Percentiles rank a stretch among this genome's conserved stretches.
phyloP scores from a whole-genome alignment of 1,140 invertebrate species.

The Bombus waltoni region DNA sequence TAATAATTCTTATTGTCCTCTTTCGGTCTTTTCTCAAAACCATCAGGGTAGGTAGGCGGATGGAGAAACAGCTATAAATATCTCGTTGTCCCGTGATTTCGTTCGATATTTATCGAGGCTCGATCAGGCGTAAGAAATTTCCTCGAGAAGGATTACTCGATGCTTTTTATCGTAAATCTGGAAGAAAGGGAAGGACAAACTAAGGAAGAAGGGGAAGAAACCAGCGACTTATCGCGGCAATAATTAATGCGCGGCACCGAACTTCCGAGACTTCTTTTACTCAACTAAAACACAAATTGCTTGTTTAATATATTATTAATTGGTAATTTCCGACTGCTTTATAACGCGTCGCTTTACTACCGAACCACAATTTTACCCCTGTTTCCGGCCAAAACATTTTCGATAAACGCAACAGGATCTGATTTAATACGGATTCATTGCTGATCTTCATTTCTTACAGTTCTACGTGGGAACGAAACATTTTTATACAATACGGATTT shows the following conservation, averaged over 20 bases:
- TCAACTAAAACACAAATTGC: constrained; percentile 67
- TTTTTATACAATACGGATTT: too few relatives aligned
- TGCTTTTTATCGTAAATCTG: not conserved
- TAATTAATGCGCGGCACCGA: constrained; percentile 65
- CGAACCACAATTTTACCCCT: not conserved
- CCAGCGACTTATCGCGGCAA: constrained; percentile 63
- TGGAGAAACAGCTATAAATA: constrained; percentile 16
- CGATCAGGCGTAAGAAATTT: not conserved
- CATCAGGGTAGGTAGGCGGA: not conserved
- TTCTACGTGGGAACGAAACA: not conserved
- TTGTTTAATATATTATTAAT: constrained; percentile 68
- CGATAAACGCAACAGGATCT: not conserved
- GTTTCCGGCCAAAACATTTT: not conserved
- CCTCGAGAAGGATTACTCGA: not conserved
- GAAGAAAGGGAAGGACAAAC: constrained; percentile 11
- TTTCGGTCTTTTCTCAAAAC: constrained; percentile 22
- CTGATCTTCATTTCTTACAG: not conserved
- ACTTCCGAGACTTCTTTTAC: constrained; percentile 68
- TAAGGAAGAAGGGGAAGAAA: constrained; percentile 10
- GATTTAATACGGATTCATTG: not conserved
- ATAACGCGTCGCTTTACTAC: not conserved
- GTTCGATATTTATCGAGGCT: constrained; percentile 7
- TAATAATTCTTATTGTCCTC: constrained; percentile 57
- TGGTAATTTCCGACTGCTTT: constrained; percentile 42
- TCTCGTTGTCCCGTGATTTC: not conserved